Conservation (phyloP, 2,797 vertebrate species). For the Propithecus perrieri region DNA sequence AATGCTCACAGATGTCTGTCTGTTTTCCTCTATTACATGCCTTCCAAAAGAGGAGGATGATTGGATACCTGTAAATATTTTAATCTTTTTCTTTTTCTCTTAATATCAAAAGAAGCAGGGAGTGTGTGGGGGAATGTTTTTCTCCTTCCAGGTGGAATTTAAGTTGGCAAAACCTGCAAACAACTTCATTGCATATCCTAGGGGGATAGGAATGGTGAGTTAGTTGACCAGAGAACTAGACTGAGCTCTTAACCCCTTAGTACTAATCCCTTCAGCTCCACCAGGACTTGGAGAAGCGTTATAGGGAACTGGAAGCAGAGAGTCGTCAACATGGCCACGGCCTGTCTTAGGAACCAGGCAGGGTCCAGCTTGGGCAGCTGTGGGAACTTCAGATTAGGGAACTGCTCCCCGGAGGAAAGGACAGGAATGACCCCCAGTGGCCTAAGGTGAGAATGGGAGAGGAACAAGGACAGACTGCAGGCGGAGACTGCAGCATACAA, state of each 20-base stretch:
- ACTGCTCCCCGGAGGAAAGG: neutral
- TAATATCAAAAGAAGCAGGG: conserved; percentile 52
- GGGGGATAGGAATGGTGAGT: neutral
- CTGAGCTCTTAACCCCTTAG: neutral
- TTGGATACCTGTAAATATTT: conserved; percentile 63
- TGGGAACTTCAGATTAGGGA: neutral
- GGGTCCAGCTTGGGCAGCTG: neutral
- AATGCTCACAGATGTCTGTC: conserved; percentile 54
- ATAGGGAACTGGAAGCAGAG: neutral
- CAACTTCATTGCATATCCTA: neutral
- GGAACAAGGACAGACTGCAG: neutral
- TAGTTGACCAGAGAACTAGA: no score
- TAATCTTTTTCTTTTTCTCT: conserved; percentile 44
- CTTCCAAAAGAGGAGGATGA: conserved; percentile 21
- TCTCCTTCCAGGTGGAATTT: neutral
- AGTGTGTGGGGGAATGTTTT: neutral
- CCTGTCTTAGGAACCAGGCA: neutral
- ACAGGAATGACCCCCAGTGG: neutral
- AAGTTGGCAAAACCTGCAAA: conserved; percentile 49
- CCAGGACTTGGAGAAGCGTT: neutral
- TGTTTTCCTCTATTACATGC: conserved; percentile 1
- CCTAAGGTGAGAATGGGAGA: neutral
- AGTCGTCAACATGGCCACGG: neutral
- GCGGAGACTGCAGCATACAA: fast-evolving
- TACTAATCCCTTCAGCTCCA: neutral